These are phyloP conservation scores for Plagodis dolabraria DNA, from an alignment of 2,888 invertebrate genomes.

Conservation along the genomic window DNA sequence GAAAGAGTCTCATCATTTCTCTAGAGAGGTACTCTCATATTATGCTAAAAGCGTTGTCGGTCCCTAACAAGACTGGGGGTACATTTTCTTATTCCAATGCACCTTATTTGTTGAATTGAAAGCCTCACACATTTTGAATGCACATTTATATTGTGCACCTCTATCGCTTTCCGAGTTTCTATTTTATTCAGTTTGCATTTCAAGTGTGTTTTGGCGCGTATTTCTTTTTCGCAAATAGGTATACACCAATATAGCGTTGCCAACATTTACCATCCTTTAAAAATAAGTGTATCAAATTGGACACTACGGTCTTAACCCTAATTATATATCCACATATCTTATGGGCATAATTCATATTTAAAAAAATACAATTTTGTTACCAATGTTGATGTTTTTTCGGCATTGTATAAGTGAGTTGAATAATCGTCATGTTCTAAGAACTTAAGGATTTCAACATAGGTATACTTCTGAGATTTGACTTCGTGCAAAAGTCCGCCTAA, in stretches of 20 bases:
- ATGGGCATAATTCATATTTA: too few species aligned
- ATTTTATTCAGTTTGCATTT: constrained; percentile 19
- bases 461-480: too few species aligned
- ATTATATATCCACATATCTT: too few species aligned
- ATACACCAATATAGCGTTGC: not conserved
- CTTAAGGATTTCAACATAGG: too few species aligned
- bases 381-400: too few species aligned
- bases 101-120: constrained; percentile 32
- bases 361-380: too few species aligned
- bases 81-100: constrained; percentile 35
- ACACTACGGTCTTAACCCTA: too few species aligned
- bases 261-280: too few species aligned
- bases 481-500: too few species aligned
- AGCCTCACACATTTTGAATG: constrained; percentile 29
- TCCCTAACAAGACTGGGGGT: constrained; percentile 27
- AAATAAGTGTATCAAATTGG: too few species aligned
- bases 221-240: not conserved
- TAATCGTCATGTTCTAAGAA: too few species aligned
- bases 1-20: constrained; percentile 18
- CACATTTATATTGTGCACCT: constrained; percentile 26
- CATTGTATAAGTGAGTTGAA: too few species aligned
- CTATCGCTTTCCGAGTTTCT: constrained; percentile 20
- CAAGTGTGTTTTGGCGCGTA: not conserved
- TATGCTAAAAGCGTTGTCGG: constrained; percentile 22
- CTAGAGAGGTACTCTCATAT: constrained; percentile 15